Base-by-base conservation (phyloP, 1,140 invertebrate species). In the Anadara kagoshimensis region DNA sequence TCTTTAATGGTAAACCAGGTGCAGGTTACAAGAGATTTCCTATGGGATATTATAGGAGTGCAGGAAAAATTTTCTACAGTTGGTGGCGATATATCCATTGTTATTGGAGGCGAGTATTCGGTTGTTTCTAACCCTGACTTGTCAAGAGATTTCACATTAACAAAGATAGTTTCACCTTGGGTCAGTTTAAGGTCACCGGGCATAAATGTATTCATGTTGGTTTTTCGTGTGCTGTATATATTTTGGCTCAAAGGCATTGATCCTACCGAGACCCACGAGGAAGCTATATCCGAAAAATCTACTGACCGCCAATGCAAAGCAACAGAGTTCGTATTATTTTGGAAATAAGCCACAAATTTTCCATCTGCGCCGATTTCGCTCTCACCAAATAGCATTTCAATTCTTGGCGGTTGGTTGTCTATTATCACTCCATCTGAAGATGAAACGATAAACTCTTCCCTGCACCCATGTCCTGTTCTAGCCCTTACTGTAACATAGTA, bases 401-500 rank as follows among this genome's bases (percentile, higher is more conserved):
- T 64, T 22, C 43, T 49, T 22, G 79, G 79, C 16, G 66, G 45
- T 41, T 54, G 67, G 18, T 65, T 73, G 59, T 79, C 78, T 7
- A 78, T 20, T 41, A 51, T 72, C 36, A 79, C 63, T 12, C 80
- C 80, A 70, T 82, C 71, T 5, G 80, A 82, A 0, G 72, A 70
- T 20, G 80, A 77, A 16, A 82, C 72, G 41, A 82, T 77, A 44
- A 77, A 82, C 26, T 73, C 65, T 53, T 77, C 73, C 24, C 68
- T 73, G 64, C 80, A 82, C 12, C 63, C 69, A 49, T 76, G 67
- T 43, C 80, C 80, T 7, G 80, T 79, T 44, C 22, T 49, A 41
- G 78, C 80, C 44, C 80, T 26, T 1, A 82, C 80, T n/a, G 75
- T 75, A 20, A 67, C 54, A 47, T 73, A 82, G 56, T 78, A 79